A percentile compares a stretch with the other conserved stretches of the same genome.
Evolutionary conservation across 2,888 invertebrate genomes (phyloP).

Genomic region (Penaeus monodon): DNA sequence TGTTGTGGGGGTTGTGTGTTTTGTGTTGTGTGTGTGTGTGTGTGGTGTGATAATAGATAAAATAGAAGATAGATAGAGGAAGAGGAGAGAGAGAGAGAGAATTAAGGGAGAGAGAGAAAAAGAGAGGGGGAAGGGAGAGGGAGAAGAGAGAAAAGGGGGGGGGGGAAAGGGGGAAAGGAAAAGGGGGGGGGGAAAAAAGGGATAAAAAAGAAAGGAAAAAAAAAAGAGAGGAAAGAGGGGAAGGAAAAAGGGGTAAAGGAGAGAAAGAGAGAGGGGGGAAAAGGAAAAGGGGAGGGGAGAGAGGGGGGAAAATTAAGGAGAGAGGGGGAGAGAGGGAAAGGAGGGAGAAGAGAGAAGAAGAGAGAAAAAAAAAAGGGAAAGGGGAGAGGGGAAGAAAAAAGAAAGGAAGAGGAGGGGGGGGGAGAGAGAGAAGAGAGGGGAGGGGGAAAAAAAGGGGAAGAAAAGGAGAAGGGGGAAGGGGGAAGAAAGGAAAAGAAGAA

Average conservation of each 20-base stretch:
- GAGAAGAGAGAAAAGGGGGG: constrained; percentile 27
- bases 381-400: too few species aligned
- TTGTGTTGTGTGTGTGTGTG: too few species aligned
- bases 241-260: too few species aligned
- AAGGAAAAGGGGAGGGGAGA: not conserved
- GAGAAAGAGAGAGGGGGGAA: not conserved
- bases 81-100: not conserved
- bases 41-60: too few species aligned
- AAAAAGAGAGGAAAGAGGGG: not conserved
- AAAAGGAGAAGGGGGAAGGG: not conserved
- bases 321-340: not conserved
- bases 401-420: not conserved
- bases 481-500: too few species aligned
- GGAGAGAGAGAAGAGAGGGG: not conserved
- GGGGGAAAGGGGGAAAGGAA: constrained; percentile 5
- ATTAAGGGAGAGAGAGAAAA: constrained; percentile 26
- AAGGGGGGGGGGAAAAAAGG: not conserved
- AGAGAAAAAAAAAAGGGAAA: too few species aligned
- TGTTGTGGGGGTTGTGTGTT: too few species aligned
- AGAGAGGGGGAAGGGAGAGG: constrained; percentile 16
- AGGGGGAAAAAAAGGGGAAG: not conserved
- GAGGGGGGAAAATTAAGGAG: not conserved
- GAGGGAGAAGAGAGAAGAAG: too few species aligned
- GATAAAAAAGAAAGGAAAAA: not conserved
- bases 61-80: not conserved